These are phyloP conservation scores for Drosophila picticornis DNA, from an alignment of 2,888 invertebrate genomes.

Conservation along the genomic window DNA sequence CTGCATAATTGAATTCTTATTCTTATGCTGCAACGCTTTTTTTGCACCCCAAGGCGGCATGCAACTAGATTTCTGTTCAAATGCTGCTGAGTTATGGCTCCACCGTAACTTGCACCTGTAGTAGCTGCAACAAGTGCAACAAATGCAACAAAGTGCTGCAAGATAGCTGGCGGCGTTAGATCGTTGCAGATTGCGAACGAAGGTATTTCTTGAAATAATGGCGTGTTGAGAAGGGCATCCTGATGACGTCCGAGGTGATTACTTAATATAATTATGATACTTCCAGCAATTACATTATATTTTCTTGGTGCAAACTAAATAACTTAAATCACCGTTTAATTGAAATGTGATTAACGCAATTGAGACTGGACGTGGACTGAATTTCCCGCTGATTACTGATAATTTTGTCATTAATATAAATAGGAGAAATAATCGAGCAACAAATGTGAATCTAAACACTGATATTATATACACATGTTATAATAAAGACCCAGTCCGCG, in stretches of 20 bases:
- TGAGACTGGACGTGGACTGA: slow-evolving; percentile 14
- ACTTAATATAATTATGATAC: slow-evolving; percentile 75
- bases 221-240: slow-evolving; percentile 74
- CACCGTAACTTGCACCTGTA: slow-evolving; percentile 77
- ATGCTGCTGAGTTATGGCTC: slow-evolving; percentile 76
- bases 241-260: slow-evolving; percentile 66
- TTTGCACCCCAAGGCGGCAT: slow-evolving; percentile 36
- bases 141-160: slow-evolving; percentile 5
- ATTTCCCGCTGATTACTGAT: slow-evolving; percentile 14
- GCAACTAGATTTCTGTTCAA: slow-evolving; percentile 28
- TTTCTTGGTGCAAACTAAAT: slow-evolving; percentile 26
- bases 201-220: slow-evolving; percentile 66
- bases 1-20: slow-evolving; percentile 80
- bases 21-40: slow-evolving; percentile 30
- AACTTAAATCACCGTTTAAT: slow-evolving; percentile 65
- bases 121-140: slow-evolving; percentile 12
- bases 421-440: neutral
- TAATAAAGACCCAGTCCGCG: neutral
- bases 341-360: slow-evolving; percentile 55
- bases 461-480: neutral
- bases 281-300: slow-evolving; percentile 19
- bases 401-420: slow-evolving; percentile 35
- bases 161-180: slow-evolving; percentile 53
- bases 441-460: neutral
- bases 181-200: slow-evolving; percentile 49